Evolutionary conservation across 2,113 vertebrate species (phyloP).

Genomic region (Sterna hirundo): DNA sequence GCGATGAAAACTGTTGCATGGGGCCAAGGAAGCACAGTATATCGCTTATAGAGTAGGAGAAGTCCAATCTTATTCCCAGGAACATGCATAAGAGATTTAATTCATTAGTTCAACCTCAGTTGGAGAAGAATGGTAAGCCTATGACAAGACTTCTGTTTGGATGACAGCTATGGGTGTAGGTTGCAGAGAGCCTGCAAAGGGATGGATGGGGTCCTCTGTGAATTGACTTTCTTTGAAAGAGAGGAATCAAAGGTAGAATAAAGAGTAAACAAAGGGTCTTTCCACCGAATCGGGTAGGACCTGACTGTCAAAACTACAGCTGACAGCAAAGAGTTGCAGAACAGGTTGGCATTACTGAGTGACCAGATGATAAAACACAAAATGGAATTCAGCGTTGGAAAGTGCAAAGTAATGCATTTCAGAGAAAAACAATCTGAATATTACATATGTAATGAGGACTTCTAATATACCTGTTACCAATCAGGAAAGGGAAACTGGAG

Average conservation of each 20-base stretch:
- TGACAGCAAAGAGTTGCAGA: neutral
- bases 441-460: neutral
- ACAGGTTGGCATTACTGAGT: neutral
- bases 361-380: neutral
- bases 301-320: neutral
- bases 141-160: neutral
- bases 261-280: neutral
- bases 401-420: neutral
- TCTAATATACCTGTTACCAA: neutral
- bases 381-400: neutral
- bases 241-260: neutral
- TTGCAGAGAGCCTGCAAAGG: neutral
- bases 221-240: neutral
- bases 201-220: neutral
- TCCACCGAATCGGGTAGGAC: neutral
- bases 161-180: neutral
- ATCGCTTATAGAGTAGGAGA: neutral
- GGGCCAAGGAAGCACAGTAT: neutral
- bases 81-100: neutral
- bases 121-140: neutral
- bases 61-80: neutral
- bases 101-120: neutral
- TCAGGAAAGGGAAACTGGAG: neutral
- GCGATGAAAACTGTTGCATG: conserved; percentile 1
- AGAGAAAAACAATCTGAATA: neutral